Evolutionary conservation across 2,888 invertebrate genomes (phyloP).

Genomic region (Argyresthia albistria): DNA sequence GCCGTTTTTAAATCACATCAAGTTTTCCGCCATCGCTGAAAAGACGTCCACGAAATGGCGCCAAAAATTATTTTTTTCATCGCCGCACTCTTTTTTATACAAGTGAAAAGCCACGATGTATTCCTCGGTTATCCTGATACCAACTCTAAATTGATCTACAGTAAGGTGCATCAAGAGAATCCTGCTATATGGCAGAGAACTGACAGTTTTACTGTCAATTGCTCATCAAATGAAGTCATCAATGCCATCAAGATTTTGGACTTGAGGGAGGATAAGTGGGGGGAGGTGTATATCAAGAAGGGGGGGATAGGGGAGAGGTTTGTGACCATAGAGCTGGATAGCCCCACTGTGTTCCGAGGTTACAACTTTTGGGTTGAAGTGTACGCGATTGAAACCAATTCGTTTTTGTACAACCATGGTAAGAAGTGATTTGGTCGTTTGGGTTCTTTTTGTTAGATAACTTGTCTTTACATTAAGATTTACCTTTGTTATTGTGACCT

Average conservation of each 20-base stretch:
- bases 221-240: conserved; percentile 36
- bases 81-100: background rate
- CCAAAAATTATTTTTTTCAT: background rate
- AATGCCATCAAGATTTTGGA: conserved; percentile 44
- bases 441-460: background rate
- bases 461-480: too few relatives aligned
- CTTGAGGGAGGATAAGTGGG: conserved; percentile 40
- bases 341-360: conserved; percentile 42
- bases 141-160: conserved; percentile 41
- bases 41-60: background rate
- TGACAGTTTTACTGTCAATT: conserved; percentile 12
- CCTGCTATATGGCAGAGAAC: conserved; percentile 30
- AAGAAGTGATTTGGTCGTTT: background rate
- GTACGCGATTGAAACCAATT: conserved; percentile 30
- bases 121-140: conserved; percentile 37
- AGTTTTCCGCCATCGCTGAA: background rate
- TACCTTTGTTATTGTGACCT: too few relatives aligned
- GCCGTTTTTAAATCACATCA: too few relatives aligned
- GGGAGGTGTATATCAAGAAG: conserved; percentile 35
- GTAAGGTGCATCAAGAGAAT: conserved; percentile 45
- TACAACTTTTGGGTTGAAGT: conserved; percentile 52
- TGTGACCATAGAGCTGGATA: conserved; percentile 42
- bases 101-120: conserved; percentile 9
- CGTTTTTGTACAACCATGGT: background rate
- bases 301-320: conserved; percentile 46